Evolutionary conservation across 2,888 invertebrate genomes (phyloP), one percentile per base, ranked within the genome.

Genomic region (Malacosoma neustria): DNA sequence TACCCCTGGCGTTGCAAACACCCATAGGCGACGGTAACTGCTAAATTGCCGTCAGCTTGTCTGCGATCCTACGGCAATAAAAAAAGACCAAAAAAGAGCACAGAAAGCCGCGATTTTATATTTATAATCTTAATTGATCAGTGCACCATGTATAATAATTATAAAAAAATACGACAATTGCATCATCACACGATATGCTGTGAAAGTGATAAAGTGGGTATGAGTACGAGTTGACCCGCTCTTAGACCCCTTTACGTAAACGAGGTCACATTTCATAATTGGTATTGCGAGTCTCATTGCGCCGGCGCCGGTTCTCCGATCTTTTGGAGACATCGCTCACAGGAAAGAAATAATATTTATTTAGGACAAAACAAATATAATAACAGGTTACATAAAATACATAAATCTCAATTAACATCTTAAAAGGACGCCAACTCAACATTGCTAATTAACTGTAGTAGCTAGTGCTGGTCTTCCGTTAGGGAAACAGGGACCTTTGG

Each of bases 231-330:
- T 22, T 22, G 44, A 48, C 53, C 45, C 37, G 41, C 34, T 39
- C 39, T 44, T 38, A 54, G 44, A 49, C 46, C 48, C 49, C 42
- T 40, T 43, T 48, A 38, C 45, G 47, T 22, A 22, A 61, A 57
- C 49, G 55, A 42, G 61, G 59, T 59, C 55, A 46, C 9, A 44
- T 59, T 55, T 58, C 48, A 51, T 57, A 59, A 59, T 22, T 22
- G 5, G 22, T 22, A 22, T 22, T 22, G 22, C 22, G 9, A 22
- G 22, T 22, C 22, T 22, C 22, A 22, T 22, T 22, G 22, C 22
- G 4, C 6, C 9, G 22, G 7, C 22, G 22, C 5, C 9, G n/a
- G n/a, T n/a, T n/a, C n/a, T n/a, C n/a, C n/a, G n/a, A n/a, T n/a
- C n/a, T n/a, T n/a, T n/a, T n/a, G n/a, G n/a, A n/a, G n/a, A n/a